Base-by-base conservation (phyloP, 2,797 vertebrate genomes). In the Smutsia temminckii region DNA sequence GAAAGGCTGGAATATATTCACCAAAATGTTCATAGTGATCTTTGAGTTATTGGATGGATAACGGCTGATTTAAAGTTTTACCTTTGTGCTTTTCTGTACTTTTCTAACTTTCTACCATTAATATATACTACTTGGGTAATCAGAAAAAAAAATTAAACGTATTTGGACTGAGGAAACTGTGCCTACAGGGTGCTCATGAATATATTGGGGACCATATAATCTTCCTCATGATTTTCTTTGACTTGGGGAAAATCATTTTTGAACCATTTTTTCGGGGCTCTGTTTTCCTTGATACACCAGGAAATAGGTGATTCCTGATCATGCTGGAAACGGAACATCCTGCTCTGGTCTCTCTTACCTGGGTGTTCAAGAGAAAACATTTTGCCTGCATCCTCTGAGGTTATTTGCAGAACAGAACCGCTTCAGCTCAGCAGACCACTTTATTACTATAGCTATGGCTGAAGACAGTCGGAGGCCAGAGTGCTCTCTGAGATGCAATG, bases 321-420 rank as follows among this genome's bases (percentile, higher is more conserved):
- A 21, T 8, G 6, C 1, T 37, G 16, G 59, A 88, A 46, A 85
- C 85, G 49, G 29, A 78, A 12, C 61, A 40, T 59, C 23, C 59
- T 61, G n/a, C 17, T 68, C 34, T 77, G 27, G 25, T 46, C n/a
- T 86, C n/a, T 66, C 14, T 53, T 40, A 42, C 32, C 21, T 85
- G 51, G 69, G 37, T 16, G 37, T 89, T 80, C 61, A 83, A 89
- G 79, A 94, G 84, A 83, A 95, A 63, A 83, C 53, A 34, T 17
- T 29, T 89, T n/a, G 46, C 25, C 64, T 37, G 37, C 14, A 12
- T 86, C 83, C 21, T 21, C 68, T 83, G 78, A 84, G 29, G 13
- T 93, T 93, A 55, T 59, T 95, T 69, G 74, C 63, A 88, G 77
- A 89, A 75, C 63, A 88, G 77, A 89, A 75, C 78, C 74, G 68